phyloP scores from a whole-genome alignment of 1,140 invertebrate genomes.

The Ceratina calcarata region DNA sequence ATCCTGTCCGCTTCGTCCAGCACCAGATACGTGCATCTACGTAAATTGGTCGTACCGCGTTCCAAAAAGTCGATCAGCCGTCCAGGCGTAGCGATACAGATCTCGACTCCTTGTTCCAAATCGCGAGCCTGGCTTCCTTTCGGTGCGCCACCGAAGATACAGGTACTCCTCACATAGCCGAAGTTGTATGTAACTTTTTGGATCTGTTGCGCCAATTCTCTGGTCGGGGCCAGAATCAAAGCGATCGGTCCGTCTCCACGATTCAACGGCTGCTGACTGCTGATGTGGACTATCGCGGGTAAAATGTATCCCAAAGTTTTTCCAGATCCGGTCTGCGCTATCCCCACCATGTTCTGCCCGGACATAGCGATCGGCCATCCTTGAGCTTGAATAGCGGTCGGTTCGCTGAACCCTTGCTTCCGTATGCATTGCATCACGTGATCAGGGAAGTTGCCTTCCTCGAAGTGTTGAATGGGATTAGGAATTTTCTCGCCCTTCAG shows the following conservation, averaged over 20 bases:
- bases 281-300: conserved; percentile 95
- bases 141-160: conserved; percentile 97
- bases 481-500: conserved; percentile 87
- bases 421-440: conserved; percentile 85
- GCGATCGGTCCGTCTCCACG: conserved; percentile 95
- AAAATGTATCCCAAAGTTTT: conserved; percentile 93
- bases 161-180: conserved; percentile 93
- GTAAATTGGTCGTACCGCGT: conserved; percentile 92
- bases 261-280: conserved; percentile 91
- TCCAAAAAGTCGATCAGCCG: conserved; percentile 97
- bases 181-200: conserved; percentile 96
- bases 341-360: conserved; percentile 96
- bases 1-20: conserved; percentile 98
- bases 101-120: conserved; percentile 92
- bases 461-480: conserved; percentile 89
- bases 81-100: conserved; percentile 97
- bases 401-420: conserved; percentile 91
- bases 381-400: conserved; percentile 94
- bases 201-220: conserved; percentile 98
- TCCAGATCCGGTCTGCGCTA: conserved; percentile 96
- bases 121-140: conserved; percentile 91
- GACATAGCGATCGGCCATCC: conserved; percentile 96
- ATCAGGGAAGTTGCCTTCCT: conserved; percentile 90
- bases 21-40: conserved; percentile 95
- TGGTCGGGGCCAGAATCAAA: conserved; percentile 94